These are phyloP conservation scores for Microplitis manilae DNA, from an alignment of 2,888 invertebrate genomes.

Conservation along the genomic window DNA sequence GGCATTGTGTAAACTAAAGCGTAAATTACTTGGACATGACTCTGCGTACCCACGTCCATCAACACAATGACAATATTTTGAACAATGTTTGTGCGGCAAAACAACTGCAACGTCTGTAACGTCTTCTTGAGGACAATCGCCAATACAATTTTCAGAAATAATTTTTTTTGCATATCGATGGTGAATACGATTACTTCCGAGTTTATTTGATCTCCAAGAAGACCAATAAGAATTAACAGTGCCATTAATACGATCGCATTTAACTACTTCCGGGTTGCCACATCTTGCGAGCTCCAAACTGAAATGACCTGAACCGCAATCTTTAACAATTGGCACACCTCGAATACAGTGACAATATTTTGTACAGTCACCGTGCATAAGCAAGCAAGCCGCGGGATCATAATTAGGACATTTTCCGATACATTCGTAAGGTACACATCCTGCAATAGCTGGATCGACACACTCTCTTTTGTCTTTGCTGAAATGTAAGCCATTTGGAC, in stretches of 20 bases:
- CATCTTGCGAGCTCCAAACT: slow-evolving; percentile 38
- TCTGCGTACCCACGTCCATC: neutral
- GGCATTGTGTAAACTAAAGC: neutral
- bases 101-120: neutral
- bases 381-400: neutral
- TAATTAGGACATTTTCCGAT: neutral
- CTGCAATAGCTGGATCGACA: neutral
- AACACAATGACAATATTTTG: slow-evolving; percentile 32
- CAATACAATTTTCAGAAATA: neutral
- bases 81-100: slow-evolving; percentile 24
- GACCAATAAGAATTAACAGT: neutral
- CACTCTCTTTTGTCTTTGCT: neutral
- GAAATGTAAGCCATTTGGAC: neutral
- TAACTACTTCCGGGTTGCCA: slow-evolving; percentile 25
- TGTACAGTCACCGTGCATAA: slow-evolving; percentile 46
- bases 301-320: slow-evolving; percentile 52
- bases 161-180: neutral
- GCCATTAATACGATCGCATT: slow-evolving; percentile 19
- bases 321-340: slow-evolving; percentile 41
- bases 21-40: neutral
- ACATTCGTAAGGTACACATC: neutral
- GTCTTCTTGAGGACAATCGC: neutral
- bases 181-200: slow-evolving; percentile 40
- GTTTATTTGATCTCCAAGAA: slow-evolving; percentile 3
- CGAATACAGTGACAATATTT: slow-evolving; percentile 53